These are phyloP conservation scores for Gymnobelideus leadbeateri DNA, from an alignment of 2,113 vertebrate genomes.

Conservation along the genomic window DNA sequence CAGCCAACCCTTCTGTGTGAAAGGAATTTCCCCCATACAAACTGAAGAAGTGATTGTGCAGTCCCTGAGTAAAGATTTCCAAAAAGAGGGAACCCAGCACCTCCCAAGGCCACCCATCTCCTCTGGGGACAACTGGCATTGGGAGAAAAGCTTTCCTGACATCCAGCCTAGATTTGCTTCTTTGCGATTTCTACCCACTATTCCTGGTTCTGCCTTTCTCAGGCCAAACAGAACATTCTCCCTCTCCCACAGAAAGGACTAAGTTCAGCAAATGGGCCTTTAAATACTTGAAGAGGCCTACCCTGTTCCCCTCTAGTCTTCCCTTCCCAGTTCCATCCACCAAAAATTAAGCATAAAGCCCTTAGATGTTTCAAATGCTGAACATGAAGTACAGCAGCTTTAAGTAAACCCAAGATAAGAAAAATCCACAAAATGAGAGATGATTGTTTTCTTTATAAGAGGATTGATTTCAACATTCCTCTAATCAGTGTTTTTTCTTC, in stretches of 20 bases:
- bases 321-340: background rate
- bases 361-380: background rate
- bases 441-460: background rate
- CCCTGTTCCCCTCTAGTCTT: background rate
- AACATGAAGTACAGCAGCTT: background rate
- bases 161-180: background rate
- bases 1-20: background rate
- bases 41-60: background rate
- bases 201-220: background rate
- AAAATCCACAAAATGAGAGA: background rate
- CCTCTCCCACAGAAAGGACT: background rate
- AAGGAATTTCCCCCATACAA: background rate
- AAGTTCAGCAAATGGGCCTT: background rate
- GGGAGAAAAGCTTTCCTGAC: background rate
- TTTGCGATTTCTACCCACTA: background rate
- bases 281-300: background rate
- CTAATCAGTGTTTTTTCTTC: background rate
- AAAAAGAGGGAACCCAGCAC: background rate
- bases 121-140: background rate
- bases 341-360: background rate
- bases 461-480: background rate
- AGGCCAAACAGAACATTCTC: background rate
- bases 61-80: background rate
- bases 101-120: background rate
- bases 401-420: background rate